Conservation (phyloP, 2,797 vertebrate genomes). For the Zalophus californianus region DNA sequence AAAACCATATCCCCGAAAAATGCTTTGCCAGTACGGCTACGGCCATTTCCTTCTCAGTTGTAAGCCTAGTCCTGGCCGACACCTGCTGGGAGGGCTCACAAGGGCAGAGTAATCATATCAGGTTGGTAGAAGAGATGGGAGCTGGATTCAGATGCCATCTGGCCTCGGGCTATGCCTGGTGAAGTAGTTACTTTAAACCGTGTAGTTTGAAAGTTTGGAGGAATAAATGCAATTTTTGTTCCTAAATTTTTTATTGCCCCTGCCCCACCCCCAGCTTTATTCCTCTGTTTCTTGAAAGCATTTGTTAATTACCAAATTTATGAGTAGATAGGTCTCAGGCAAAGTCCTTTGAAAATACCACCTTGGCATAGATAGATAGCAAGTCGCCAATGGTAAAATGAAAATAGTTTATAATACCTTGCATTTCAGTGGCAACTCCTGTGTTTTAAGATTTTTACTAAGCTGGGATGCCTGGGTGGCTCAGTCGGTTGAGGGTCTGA, state of each 20-base stretch:
- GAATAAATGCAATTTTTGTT: not conserved
- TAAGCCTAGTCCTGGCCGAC: not conserved
- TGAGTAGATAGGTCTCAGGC: not conserved
- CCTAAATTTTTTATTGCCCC: not conserved
- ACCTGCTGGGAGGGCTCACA: not conserved
- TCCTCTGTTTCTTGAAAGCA: not conserved
- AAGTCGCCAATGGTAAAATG: not conserved
- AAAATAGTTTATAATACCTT: not conserved
- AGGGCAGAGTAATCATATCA: not conserved
- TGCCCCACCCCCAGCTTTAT: not conserved
- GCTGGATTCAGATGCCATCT: constrained; percentile 29
- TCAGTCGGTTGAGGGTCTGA: not conserved
- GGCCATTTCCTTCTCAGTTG: not conserved
- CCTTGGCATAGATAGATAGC: not conserved
- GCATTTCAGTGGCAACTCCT: not conserved
- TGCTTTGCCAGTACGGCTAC: not conserved
- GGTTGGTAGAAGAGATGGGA: not conserved
- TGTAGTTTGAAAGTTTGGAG: not conserved
- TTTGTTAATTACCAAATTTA: not conserved
- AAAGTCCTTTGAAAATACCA: not conserved
- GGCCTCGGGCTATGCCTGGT: not conserved
- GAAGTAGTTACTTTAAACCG: constrained; percentile 55
- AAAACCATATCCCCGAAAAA: not conserved
- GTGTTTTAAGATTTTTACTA: not conserved
- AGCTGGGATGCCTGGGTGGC: not conserved